These are phyloP conservation scores for Rhimphoctona megacephalus DNA, from an alignment of 2,888 invertebrate species.

Conservation along the genomic window DNA sequence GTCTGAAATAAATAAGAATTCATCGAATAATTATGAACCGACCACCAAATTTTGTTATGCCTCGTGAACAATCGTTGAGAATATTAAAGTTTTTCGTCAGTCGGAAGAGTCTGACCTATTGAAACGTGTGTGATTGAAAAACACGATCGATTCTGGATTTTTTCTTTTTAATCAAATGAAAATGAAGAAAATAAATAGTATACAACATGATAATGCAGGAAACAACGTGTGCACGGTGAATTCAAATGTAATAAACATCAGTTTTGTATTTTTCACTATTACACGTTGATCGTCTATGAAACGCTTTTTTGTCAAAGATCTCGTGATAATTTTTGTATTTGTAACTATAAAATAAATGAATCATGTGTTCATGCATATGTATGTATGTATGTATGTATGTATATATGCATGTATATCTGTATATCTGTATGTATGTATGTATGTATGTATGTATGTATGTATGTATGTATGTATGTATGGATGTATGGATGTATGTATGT, in stretches of 20 bases:
- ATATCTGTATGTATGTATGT: constrained; percentile 5
- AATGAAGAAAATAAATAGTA: constrained; percentile 10
- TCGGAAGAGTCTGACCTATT: not conserved
- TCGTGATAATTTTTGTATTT: constrained; percentile 50
- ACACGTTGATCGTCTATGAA: constrained; percentile 49
- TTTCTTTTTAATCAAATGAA: not conserved
- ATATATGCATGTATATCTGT: not conserved
- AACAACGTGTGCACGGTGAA: constrained; percentile 69
- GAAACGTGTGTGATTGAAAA: constrained; percentile 2
- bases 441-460: too few species aligned
- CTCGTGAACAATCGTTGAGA: constrained; percentile 19
- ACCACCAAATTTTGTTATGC: constrained; percentile 17
- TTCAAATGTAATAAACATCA: constrained; percentile 59
- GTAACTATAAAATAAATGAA: constrained; percentile 27
- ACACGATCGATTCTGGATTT: not conserved
- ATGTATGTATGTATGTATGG: too few species aligned
- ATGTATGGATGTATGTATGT: too few species aligned
- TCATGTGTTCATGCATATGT: not conserved
- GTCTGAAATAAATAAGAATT: not conserved
- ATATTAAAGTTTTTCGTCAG: not conserved
- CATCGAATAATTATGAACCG: not conserved
- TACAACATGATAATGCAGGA: constrained; percentile 65
- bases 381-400: not conserved
- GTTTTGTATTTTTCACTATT: constrained; percentile 41
- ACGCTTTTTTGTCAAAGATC: constrained; percentile 54